Evolutionary conservation across 2,888 invertebrate species (phyloP), one percentile per base, ranked within the genome.

Genomic region (Chrysolina americana): DNA sequence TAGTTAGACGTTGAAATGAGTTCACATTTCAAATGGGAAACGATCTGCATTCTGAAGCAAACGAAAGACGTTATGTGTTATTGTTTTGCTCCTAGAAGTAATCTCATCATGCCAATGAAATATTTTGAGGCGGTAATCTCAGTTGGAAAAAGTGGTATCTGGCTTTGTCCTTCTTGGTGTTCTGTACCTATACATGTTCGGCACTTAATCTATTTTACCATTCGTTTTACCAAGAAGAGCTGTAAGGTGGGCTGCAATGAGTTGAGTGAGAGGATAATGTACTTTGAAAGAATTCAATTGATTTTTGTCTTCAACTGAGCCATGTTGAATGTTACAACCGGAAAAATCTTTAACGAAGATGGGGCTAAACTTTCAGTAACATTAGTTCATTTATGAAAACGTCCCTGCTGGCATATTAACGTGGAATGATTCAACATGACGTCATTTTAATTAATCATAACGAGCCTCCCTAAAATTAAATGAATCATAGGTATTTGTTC

Each of bases 21-120:
- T 65, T 65, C 65, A 65, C 65, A 48, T 65, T 65, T 65, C 65
- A 66, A 48, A 66, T 48, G 50, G 36, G 66, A 50, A 50, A 36
- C 66, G 28, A 66, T 66, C 66, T 66, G 44, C 66, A 66, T 66
- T 66, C 59, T 59, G 59, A 28, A 59, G 59, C 59, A 17, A 36
- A 62, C 69, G 66, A 62, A 66, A 74, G 65, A 41, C 59, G 70
- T 74, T 74, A 74, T 66, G 66, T 66, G 62, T 70, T 70, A 74
- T 74, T 74, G 74, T 74, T 62, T 53, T 28, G 19, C 70, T 74
- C 70, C 23, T 70, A 53, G 74, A 74, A 74, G 41, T 41, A 59
- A 74, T 74, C 50, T 13, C 48, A 66, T 66, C 47, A 11, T 66
- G 66, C 50, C 50, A 36, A 66, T 50, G n/a, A 28, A 28, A 65